phyloP scores from a whole-genome alignment of 2,888 invertebrate species.

The Ichneumon xanthorius region DNA sequence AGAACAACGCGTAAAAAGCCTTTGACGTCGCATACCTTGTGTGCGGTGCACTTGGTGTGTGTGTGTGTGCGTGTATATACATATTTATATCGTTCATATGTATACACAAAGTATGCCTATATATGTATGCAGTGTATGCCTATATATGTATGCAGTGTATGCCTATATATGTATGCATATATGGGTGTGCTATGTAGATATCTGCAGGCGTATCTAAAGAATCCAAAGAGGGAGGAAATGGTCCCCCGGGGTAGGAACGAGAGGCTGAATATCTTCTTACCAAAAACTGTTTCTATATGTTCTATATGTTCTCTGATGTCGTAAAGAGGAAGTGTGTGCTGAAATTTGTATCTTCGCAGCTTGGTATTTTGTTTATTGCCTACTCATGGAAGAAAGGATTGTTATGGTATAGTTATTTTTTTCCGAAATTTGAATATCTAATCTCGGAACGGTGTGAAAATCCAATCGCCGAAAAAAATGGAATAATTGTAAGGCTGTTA shows the following conservation, averaged over 20 bases:
- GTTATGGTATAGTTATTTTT: background rate
- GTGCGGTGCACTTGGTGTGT: background rate
- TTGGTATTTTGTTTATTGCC: background rate
- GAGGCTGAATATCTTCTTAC: constrained; percentile 5
- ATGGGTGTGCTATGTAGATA: too few species aligned
- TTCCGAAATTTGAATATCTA: too few species aligned
- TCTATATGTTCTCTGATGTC: background rate
- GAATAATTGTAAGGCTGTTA: too few species aligned
- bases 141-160: too few species aligned
- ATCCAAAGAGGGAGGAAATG: constrained; percentile 11
- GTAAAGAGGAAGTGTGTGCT: background rate
- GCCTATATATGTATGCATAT: too few species aligned
- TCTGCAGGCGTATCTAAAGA: constrained; percentile 8
- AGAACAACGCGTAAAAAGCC: constrained; percentile 52
- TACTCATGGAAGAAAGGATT: background rate
- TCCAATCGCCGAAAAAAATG: too few species aligned
- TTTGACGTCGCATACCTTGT: constrained; percentile 12
- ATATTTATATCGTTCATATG: too few species aligned
- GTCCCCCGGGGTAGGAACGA: constrained; percentile 1
- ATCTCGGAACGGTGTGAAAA: too few species aligned
- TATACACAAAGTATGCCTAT: background rate
- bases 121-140: too few species aligned
- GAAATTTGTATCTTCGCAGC: background rate
- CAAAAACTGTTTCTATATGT: background rate
- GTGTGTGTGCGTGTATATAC: too few species aligned